A percentile compares a stretch with the other conserved stretches of the same genome.
These are phyloP conservation scores for Zaprionus africanus DNA, from an alignment of 1,140 invertebrate species.

Conservation along the genomic window DNA sequence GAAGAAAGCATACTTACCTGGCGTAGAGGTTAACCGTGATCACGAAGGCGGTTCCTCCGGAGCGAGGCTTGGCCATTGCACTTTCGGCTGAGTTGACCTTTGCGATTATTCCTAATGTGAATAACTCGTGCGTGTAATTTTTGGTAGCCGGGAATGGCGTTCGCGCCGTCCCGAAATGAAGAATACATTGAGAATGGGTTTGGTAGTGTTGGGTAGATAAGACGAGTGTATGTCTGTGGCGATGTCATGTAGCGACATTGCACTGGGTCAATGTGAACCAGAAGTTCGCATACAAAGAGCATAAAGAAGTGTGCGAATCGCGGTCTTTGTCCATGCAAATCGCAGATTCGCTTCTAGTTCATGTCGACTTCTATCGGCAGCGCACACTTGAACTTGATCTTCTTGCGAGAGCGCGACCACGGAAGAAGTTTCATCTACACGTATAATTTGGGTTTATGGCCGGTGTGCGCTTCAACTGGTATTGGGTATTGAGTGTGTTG, in stretches of 20 bases:
- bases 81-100: conserved; percentile 68
- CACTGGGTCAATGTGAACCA: conserved; percentile 57
- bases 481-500: not conserved
- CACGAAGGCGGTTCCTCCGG: conserved; percentile 88
- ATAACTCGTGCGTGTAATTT: conserved; percentile 84
- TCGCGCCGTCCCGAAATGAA: conserved; percentile 50
- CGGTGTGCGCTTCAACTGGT: not conserved
- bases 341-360: conserved; percentile 40
- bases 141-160: conserved; percentile 82
- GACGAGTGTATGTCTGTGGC: too few relatives aligned
- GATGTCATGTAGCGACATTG: not conserved
- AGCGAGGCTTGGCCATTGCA: conserved; percentile 85
- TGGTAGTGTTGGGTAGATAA: too few relatives aligned
- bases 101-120: conserved; percentile 84
- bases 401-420: conserved; percentile 46
- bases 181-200: conserved; percentile 6
- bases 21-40: conserved; percentile 87
- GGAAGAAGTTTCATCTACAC: conserved; percentile 49
- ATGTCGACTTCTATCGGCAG: conserved; percentile 16
- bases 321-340: conserved; percentile 28
- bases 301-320: conserved; percentile 6
- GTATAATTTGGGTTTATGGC: not conserved
- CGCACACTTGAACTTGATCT: conserved; percentile 70
- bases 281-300: conserved; percentile 24
- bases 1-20: conserved; percentile 85